Evolutionary conservation across 23 tunicate species (phyloP).

Genomic region (Diplosoma virens): DNA sequence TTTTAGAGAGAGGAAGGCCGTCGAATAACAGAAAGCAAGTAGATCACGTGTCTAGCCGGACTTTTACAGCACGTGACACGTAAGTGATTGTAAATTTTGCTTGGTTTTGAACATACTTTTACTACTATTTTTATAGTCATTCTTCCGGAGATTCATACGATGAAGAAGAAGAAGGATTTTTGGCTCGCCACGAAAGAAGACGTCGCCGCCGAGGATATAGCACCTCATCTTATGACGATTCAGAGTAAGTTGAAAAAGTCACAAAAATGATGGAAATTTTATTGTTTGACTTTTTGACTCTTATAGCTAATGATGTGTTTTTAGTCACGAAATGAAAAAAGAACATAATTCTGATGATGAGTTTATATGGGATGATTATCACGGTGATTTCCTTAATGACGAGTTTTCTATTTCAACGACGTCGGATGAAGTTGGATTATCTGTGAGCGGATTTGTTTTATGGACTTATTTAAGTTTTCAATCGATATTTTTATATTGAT

Average conservation of each 20-base stretch:
- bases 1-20: too few relatives aligned
- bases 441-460: too few relatives aligned
- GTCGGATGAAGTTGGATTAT: slow-evolving; percentile 16
- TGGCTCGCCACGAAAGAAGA: slow-evolving; percentile 44
- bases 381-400: slow-evolving; percentile 28
- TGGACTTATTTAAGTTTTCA: too few relatives aligned
- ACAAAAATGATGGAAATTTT: neutral
- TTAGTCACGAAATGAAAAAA: neutral
- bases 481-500: too few relatives aligned
- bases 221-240: slow-evolving; percentile 1
- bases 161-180: slow-evolving; percentile 45
- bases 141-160: slow-evolving; percentile 5
- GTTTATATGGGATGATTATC: slow-evolving; percentile 75
- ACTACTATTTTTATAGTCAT: too few relatives aligned
- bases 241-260: neutral
- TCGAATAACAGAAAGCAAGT: too few relatives aligned
- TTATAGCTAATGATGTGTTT: neutral
- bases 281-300: neutral
- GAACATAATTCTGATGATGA: slow-evolving; percentile 38
- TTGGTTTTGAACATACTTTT: too few relatives aligned
- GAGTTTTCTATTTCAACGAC: neutral
- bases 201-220: neutral
- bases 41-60: too few relatives aligned
- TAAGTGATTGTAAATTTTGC: too few relatives aligned
- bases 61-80: too few relatives aligned